Conservation (phyloP, 2,113 vertebrate genomes). For the Campylorhamphus procurvoides region DNA sequence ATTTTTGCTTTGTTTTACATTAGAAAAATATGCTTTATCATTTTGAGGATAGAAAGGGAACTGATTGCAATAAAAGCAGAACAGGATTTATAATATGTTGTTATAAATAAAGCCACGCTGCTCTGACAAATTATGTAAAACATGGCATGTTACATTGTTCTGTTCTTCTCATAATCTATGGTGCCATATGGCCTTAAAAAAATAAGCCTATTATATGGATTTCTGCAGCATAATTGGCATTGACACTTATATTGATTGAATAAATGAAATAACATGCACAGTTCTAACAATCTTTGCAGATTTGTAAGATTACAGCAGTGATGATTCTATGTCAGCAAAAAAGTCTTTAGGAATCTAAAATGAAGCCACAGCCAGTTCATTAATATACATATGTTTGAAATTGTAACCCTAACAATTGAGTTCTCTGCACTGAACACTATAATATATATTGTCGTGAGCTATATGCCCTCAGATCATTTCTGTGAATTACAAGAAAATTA, state of each 20-base stretch:
- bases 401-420: slow-evolving; percentile 34
- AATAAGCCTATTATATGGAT: slow-evolving; percentile 33
- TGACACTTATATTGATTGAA: slow-evolving; percentile 46
- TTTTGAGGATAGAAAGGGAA: not conserved
- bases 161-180: slow-evolving; percentile 40
- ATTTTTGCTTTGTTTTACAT: not conserved
- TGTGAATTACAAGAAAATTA: slow-evolving; percentile 68
- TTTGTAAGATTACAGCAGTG: slow-evolving; percentile 4
- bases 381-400: slow-evolving; percentile 67
- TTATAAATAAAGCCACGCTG: slow-evolving; percentile 26
- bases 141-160: slow-evolving; percentile 20
- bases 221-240: slow-evolving; percentile 23
- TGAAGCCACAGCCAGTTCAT: slow-evolving; percentile 44
- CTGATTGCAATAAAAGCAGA: not conserved
- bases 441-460: slow-evolving; percentile 48
- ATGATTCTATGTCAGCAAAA: slow-evolving; percentile 55
- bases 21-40: slow-evolving; percentile 17
- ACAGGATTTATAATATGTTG: slow-evolving; percentile 1
- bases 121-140: slow-evolving; percentile 44
- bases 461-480: slow-evolving; percentile 56
- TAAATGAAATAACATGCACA: slow-evolving; percentile 30
- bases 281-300: slow-evolving; percentile 41
- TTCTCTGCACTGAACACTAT: slow-evolving; percentile 31
- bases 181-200: slow-evolving; percentile 34
- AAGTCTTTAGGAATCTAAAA: slow-evolving; percentile 51